phyloP scores from a whole-genome alignment of 2,113 vertebrate genomes.

The Hyperopisus bebe region DNA sequence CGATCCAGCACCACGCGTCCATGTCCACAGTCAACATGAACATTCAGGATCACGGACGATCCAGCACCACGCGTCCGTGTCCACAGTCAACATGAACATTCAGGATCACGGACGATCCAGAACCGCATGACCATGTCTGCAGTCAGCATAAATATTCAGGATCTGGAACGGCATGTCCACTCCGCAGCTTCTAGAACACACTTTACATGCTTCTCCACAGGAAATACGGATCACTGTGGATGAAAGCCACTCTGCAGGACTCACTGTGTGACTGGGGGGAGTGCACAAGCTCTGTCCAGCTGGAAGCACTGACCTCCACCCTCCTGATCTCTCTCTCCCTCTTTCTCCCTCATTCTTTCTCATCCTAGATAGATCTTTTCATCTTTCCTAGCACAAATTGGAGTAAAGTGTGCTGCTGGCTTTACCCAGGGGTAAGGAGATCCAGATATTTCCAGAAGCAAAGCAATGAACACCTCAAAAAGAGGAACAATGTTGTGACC shows the following conservation, averaged over 20 bases:
- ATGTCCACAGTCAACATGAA: background rate
- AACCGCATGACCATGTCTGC: background rate
- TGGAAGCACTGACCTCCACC: background rate
- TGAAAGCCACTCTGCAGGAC: background rate
- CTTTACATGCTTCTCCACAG: background rate
- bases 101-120: too few relatives aligned
- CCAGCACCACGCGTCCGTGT: fast-evolving
- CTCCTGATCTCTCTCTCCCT: background rate
- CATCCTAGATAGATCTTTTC: background rate
- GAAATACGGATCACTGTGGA: background rate
- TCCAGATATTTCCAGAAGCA: background rate
- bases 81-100: background rate
- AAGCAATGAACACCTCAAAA: background rate
- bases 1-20: background rate
- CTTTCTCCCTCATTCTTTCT: background rate
- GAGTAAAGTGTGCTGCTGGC: background rate
- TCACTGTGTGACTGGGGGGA: background rate
- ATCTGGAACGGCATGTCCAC: background rate
- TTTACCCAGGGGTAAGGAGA: too few relatives aligned
- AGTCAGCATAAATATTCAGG: too few relatives aligned
- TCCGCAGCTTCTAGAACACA: background rate
- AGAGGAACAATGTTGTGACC: background rate
- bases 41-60: background rate
- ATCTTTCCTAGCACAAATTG: background rate
- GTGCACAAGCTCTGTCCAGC: background rate